Evolutionary conservation across 1,140 invertebrate genomes (phyloP).

Genomic region (Anadara kagoshimensis): DNA sequence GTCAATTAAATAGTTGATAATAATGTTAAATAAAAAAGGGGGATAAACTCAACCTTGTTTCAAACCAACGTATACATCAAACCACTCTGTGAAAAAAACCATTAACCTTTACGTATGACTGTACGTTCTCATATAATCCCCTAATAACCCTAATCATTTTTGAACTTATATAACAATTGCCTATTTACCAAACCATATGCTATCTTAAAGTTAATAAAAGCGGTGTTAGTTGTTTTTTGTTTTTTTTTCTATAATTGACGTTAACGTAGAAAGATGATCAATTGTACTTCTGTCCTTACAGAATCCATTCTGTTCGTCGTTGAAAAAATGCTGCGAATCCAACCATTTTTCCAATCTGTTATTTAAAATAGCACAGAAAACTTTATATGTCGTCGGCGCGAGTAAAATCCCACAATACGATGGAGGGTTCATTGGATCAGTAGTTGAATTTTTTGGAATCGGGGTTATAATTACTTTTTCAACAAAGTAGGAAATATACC

Average conservation of each 20-base stretch:
- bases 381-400: conserved; percentile 8
- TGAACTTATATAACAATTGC: background rate
- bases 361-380: conserved; percentile 35
- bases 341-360: conserved; percentile 23
- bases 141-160: conserved; percentile 6
- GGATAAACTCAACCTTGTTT: conserved; percentile 12
- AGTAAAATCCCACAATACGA: conserved; percentile 2
- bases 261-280: conserved; percentile 32
- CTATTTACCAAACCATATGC: conserved; percentile 20
- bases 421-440: conserved; percentile 2
- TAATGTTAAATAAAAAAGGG: background rate
- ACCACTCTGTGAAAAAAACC: conserved; percentile 11
- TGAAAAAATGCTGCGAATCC: conserved; percentile 16
- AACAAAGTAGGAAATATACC: too few species aligned
- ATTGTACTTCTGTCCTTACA: conserved; percentile 17
- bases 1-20: background rate
- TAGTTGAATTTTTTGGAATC: background rate
- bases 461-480: too few species aligned
- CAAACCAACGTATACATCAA: conserved; percentile 12
- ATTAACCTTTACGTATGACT: conserved; percentile 11
- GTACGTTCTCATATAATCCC: conserved; percentile 8
- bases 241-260: conserved; percentile 14
- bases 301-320: conserved; percentile 40
- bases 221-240: background rate
- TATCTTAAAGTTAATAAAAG: conserved; percentile 14